Evolutionary conservation across 2,888 invertebrate species (phyloP).

Genomic region (Hypolimnas misippus): DNA sequence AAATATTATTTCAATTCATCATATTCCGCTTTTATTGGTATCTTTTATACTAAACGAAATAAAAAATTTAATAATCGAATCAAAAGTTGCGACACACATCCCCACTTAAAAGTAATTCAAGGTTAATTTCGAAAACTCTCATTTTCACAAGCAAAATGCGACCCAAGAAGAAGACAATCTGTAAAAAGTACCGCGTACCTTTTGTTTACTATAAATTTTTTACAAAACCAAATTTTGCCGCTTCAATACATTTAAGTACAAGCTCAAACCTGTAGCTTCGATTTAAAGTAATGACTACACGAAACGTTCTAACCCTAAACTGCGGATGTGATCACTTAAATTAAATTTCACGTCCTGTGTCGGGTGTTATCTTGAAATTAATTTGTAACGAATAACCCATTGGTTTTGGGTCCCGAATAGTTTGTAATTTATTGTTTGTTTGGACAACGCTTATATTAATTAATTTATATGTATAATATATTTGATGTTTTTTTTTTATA

Average conservation of each 20-base stretch:
- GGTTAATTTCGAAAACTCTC: background rate
- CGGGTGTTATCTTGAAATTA: slow-evolving; percentile 69
- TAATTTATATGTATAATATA: background rate
- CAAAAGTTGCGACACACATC: background rate
- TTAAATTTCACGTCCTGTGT: slow-evolving; percentile 65
- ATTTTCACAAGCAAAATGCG: background rate
- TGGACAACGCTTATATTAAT: slow-evolving; percentile 9
- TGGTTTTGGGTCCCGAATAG: slow-evolving; percentile 43
- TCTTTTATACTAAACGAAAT: background rate
- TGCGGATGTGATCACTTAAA: slow-evolving; percentile 56
- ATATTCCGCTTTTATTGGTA: too few species aligned
- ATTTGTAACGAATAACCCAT: slow-evolving; percentile 58
- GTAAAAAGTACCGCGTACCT: background rate
- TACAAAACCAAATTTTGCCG: background rate
- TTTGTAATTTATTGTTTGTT: slow-evolving; percentile 56
- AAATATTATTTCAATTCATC: too few species aligned
- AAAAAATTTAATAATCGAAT: background rate
- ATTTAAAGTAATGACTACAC: slow-evolving; percentile 35
- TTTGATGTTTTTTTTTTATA: background rate
- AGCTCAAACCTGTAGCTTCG: slow-evolving; percentile 13
- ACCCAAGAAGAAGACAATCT: background rate
- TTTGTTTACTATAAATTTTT: background rate
- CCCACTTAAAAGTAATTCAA: too few species aligned
- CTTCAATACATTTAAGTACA: slow-evolving; percentile 9
- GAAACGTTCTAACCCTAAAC: slow-evolving; percentile 44